Base-by-base conservation (phyloP, 2,888 invertebrate species). In the Embidobia sp. region DNA sequence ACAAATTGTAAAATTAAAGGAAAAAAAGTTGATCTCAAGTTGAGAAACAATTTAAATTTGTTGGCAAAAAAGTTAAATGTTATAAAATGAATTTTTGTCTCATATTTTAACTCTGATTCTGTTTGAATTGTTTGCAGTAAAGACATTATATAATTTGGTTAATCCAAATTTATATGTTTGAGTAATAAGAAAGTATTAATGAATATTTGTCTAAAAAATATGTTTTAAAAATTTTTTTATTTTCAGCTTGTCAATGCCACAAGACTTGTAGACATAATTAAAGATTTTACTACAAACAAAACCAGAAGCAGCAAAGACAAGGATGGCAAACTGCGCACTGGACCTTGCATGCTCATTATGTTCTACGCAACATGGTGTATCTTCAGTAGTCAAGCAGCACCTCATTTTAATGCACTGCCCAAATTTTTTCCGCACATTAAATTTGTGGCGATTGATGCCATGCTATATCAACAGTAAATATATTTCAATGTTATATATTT, bases 361-460 rank as follows among this genome's bases (percentile, higher is more conserved):
- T 98, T 98, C 90, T 98, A 95, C 89, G 95, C 98, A 0, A 93
- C 94, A 78, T 95, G 95, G 86, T 98, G 98, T 85, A 94, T 96
- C 1, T 98, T 97, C 84, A 97, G 97, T 84, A 95, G 96, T 11
- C 93, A 94, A 86, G 95, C 97, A 4, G 98, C 97, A 0, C 96
- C 96, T 3, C 94, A 96, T 86, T 97, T 94, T 85, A 98, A 98
- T 91, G 96, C 97, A 0, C 88, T 98, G 18, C 95, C 97, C 0
- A 91, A 96, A 84, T 93, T 95, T 2, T 98, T 96, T 90, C 96
- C 97, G 0, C 93, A 94, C 82, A 91, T 99, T 0, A 95, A 95
- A 90, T 93, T 97, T 88, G 94, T 97, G 6, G 98, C 96, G 1
- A 93, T 98, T 11, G 97, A 99, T 91, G 97, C 97, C 1, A 92